A percentile compares a stretch with the other conserved stretches of the same genome.
Evolutionary conservation across 2,888 invertebrate species (phyloP).

Genomic region (Pristionchus exspectatus): DNA sequence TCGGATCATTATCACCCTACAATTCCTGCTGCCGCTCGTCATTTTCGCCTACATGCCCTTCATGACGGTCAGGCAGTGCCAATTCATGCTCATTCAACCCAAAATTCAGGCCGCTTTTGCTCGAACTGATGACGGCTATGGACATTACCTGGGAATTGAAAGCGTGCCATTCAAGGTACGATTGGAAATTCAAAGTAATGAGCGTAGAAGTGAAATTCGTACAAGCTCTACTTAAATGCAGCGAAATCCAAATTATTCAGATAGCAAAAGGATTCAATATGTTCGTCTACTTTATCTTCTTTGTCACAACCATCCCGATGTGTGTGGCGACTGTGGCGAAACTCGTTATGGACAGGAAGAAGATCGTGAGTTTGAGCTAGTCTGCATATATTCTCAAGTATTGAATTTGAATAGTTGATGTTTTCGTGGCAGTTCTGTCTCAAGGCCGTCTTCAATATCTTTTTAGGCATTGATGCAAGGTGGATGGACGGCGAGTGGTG

Average conservation of each 20-base stretch:
- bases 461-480: background rate
- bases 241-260: background rate
- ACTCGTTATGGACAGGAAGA: background rate
- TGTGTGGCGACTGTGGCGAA: background rate
- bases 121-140: background rate
- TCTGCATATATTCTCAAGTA: too few species aligned
- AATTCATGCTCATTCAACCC: background rate
- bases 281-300: background rate
- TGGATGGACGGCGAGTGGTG: background rate
- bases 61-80: background rate
- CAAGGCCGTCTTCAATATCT: too few species aligned
- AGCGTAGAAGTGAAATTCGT: background rate
- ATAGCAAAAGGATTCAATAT: background rate
- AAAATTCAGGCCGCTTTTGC: background rate
- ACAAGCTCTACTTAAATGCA: background rate
- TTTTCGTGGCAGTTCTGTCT: too few species aligned
- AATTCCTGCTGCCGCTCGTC: background rate
- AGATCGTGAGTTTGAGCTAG: background rate
- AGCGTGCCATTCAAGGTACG: background rate
- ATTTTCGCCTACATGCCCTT: slow-evolving; percentile 15
- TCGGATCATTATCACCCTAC: background rate
- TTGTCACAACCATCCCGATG: slow-evolving; percentile 16
- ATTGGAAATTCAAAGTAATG: background rate
- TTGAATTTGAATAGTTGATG: too few species aligned
- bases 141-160: background rate